These are phyloP conservation scores for Tupaia tana DNA, from an alignment of 2,113 vertebrate genomes.

Conservation along the genomic window DNA sequence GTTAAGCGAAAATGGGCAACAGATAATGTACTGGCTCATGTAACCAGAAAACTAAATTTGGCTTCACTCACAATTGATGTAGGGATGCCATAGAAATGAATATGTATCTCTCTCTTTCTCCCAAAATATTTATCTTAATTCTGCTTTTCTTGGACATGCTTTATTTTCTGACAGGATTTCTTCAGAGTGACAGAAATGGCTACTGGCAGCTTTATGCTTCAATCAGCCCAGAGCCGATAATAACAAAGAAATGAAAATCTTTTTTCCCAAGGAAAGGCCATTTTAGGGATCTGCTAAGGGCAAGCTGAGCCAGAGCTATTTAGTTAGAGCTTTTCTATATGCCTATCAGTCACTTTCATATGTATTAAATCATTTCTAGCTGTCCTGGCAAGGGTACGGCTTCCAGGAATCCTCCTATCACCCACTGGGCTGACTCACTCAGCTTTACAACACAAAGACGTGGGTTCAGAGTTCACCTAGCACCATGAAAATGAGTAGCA, in stretches of 20 bases:
- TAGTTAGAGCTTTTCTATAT: background rate
- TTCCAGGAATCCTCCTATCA: background rate
- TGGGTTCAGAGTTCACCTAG: background rate
- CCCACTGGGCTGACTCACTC: background rate
- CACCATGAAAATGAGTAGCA: background rate
- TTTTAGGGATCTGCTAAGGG: background rate
- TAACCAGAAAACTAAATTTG: conserved; percentile 44
- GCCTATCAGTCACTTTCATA: background rate
- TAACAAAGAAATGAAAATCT: background rate
- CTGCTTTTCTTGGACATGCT: background rate
- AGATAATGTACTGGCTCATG: background rate
- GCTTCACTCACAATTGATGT: background rate
- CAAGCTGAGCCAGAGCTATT: background rate
- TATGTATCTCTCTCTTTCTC: background rate
- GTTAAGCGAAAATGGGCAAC: background rate
- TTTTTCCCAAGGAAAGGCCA: background rate
- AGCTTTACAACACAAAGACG: background rate
- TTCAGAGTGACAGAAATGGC: background rate
- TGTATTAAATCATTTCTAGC: background rate
- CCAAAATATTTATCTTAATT: conserved; percentile 1
- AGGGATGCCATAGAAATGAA: conserved; percentile 41
- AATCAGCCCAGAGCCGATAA: background rate
- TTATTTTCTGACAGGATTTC: background rate
- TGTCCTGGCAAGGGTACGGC: background rate
- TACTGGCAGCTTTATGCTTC: background rate